Conservation (phyloP, 1,140 invertebrate genomes). For the Eurosta solidaginis region DNA sequence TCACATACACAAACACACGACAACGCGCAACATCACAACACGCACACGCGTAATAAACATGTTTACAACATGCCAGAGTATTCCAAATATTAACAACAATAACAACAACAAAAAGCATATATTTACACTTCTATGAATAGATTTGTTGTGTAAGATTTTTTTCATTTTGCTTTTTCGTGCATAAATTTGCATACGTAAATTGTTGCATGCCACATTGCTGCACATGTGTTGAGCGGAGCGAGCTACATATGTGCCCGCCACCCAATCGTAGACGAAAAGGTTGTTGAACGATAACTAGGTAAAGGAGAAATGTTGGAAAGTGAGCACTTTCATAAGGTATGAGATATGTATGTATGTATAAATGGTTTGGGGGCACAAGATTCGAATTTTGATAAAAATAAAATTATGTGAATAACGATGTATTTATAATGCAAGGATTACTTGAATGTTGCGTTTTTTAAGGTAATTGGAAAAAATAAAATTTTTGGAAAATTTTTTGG, state of each 20-base stretch:
- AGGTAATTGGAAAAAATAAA: too few relatives aligned
- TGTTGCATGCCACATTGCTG: not conserved
- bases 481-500: too few relatives aligned
- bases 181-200: slow-evolving; percentile 14
- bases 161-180: not conserved
- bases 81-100: not conserved
- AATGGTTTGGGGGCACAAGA: not conserved
- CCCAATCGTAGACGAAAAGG: slow-evolving; percentile 30
- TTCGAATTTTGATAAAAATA: too few relatives aligned
- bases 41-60: not conserved
- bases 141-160: too few relatives aligned
- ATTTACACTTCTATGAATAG: not conserved
- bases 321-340: not conserved
- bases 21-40: not conserved
- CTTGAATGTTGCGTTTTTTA: too few relatives aligned
- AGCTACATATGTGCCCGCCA: too few relatives aligned
- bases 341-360: not conserved
- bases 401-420: too few relatives aligned
- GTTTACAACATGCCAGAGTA: too few relatives aligned
- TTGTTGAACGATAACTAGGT: slow-evolving; percentile 31
- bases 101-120: not conserved
- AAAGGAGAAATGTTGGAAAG: slow-evolving; percentile 27
- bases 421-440: too few relatives aligned
- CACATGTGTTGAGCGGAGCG: too few relatives aligned
- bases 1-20: not conserved